Evolutionary conservation across 2,113 vertebrate genomes (phyloP), one percentile per base, ranked within the genome.

Genomic region (Atractosteus spatula): DNA sequence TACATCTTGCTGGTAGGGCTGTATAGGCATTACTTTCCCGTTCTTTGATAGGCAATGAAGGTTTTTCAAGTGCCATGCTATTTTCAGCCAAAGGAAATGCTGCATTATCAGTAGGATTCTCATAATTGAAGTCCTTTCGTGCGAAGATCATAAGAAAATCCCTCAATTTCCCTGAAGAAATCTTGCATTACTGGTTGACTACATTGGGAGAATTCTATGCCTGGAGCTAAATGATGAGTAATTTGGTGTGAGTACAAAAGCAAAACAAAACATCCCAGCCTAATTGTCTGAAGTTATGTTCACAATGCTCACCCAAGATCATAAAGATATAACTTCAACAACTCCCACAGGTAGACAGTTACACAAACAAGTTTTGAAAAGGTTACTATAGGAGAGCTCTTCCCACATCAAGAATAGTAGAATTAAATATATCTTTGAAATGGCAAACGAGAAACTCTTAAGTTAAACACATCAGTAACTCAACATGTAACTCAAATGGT

Each of bases 171-270:
- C 88, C 88, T 78, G 83, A 90, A 88, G 85, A 89, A 90, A 90
- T 91, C 88, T 90, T 83, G 88, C 86, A 85, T 82, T 87, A 82
- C 86, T 87, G 86, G 87, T 86, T 82, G 72, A 89, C 89, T 88
- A 92, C 86, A 79, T 86, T 77, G 85, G 86, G 79, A 84, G 85
- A 91, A 90, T 89, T 90, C 80, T 88, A 87, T 82, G 86, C 89
- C 88, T 82, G 47, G 75, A 85, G 87, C 86, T 83, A 86, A n/a
- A 17, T 55, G 80, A 78, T 91, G 83, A 88, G 85, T 87, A 85
- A 89, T 81, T 79, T 66, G 76, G 88, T 74, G 4, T 77, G 79
- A 75, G 84, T 84, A 78, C 66, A 78, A 74, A 74, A 59, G 57
- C 66, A 68, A 29, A 74, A 41, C 47, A 67, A 66, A 71, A 8